phyloP scores from a whole-genome alignment of 2,113 vertebrate genomes.

The Chloroceryle aenea region DNA sequence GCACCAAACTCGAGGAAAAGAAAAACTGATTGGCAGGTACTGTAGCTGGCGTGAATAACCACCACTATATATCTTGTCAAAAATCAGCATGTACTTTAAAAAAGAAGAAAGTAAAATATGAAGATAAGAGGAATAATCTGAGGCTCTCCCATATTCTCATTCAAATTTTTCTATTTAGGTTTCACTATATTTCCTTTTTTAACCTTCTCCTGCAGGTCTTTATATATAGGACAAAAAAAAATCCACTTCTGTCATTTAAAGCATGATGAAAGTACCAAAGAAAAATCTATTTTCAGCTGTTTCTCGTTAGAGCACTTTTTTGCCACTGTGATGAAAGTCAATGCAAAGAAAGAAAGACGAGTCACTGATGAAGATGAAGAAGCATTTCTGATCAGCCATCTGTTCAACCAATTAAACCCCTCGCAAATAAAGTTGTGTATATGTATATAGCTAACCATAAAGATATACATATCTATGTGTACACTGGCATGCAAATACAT shows the following conservation, averaged over 20 bases:
- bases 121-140: conserved; percentile 72
- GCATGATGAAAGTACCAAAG: conserved; percentile 73
- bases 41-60: conserved; percentile 60
- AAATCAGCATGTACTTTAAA: conserved; percentile 71
- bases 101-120: conserved; percentile 73
- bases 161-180: conserved; percentile 78
- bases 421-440: conserved; percentile 24
- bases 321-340: conserved; percentile 62
- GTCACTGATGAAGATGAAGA: conserved; percentile 75
- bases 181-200: conserved; percentile 77
- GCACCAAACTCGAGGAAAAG: conserved; percentile 66
- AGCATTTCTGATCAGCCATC: conserved; percentile 70
- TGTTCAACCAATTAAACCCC: conserved; percentile 66
- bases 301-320: conserved; percentile 76
- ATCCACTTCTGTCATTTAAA: conserved; percentile 77
- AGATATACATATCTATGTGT: conserved; percentile 26
- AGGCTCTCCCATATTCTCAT: conserved; percentile 64
- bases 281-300: conserved; percentile 75
- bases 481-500: background rate
- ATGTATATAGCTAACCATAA: conserved; percentile 15
- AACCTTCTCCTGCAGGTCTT: conserved; percentile 76
- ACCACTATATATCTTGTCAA: conserved; percentile 73
- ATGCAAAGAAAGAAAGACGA: conserved; percentile 74
- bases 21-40: conserved; percentile 69
- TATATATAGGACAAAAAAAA: conserved; percentile 73